Evolutionary conservation across 2,113 vertebrate species (phyloP).

Genomic region (Hydrolagus affinis): DNA sequence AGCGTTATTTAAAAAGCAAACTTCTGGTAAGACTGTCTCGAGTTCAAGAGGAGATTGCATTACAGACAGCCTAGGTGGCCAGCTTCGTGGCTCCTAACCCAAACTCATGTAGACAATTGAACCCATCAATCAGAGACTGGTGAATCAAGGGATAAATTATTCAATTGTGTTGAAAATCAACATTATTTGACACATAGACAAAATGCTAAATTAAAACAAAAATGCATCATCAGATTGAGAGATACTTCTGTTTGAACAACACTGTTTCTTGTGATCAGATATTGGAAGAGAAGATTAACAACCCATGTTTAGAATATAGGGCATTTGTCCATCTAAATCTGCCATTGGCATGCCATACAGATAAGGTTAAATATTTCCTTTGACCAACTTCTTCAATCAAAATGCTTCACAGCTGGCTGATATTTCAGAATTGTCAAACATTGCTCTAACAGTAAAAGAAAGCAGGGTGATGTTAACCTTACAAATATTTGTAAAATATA

Average conservation of each 20-base stretch:
- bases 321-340: neutral
- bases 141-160: neutral
- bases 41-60: neutral
- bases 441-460: neutral
- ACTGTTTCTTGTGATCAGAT: neutral
- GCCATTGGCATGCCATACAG: neutral
- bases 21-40: neutral
- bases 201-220: neutral
- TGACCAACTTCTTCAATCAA: neutral
- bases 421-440: neutral
- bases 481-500: neutral
- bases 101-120: neutral
- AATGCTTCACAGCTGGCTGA: neutral
- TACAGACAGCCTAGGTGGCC: neutral
- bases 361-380: neutral
- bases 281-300: neutral
- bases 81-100: neutral
- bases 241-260: neutral
- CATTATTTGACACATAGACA: neutral
- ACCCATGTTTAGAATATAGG: too few relatives aligned
- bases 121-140: neutral
- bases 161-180: neutral
- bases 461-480: neutral
- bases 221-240: neutral
- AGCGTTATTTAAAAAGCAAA: neutral